Evolutionary conservation across 2,888 invertebrate species (phyloP).

Genomic region (Scaptomyza reducta): DNA sequence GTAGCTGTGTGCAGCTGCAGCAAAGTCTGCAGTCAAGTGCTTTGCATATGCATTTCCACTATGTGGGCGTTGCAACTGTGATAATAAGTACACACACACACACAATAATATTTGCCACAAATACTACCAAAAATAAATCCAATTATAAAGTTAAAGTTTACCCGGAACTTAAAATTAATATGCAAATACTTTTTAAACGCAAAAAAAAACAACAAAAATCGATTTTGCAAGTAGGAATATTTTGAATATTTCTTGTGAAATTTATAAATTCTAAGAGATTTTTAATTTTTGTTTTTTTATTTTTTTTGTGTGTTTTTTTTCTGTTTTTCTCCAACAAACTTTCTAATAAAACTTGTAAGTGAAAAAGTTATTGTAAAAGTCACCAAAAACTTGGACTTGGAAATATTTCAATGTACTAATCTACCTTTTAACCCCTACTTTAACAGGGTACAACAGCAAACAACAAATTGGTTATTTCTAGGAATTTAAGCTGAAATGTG

Average conservation of each 20-base stretch:
- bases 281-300: too few species aligned
- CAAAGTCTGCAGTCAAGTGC: slow-evolving; percentile 21
- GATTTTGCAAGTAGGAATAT: background rate
- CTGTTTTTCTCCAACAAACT: background rate
- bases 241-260: too few species aligned
- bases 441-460: background rate
- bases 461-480: background rate
- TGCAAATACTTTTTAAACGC: background rate
- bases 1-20: slow-evolving; percentile 33
- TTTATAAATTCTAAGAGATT: background rate
- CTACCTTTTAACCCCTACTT: background rate
- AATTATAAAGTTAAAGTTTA: slow-evolving; percentile 29
- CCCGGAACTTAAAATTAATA: background rate
- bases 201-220: background rate
- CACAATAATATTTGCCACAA: slow-evolving; percentile 14
- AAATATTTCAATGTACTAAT: too few species aligned
- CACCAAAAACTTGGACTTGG: too few species aligned
- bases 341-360: background rate
- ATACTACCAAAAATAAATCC: slow-evolving; percentile 11
- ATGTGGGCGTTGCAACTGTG: slow-evolving; percentile 13
- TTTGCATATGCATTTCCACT: slow-evolving; percentile 60
- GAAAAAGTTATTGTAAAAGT: too few species aligned
- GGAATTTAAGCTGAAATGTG: background rate
- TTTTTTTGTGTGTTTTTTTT: too few species aligned
- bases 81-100: background rate